Conservation (phyloP, 2,797 vertebrate genomes). For the Simalia tracyae region DNA sequence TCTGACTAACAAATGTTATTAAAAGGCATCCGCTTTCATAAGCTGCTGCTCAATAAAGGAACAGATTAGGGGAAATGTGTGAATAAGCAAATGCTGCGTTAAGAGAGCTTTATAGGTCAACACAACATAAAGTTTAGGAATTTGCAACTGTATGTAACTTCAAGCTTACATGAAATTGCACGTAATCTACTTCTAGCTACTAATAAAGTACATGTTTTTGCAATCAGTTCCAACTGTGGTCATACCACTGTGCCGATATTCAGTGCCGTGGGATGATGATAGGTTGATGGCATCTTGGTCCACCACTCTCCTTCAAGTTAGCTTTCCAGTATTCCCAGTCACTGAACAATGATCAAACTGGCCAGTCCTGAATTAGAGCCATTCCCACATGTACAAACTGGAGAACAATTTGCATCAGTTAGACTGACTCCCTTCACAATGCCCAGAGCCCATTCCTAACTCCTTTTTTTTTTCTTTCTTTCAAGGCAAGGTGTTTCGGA, state of each 20-base stretch:
- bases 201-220: neutral
- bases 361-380: neutral
- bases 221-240: neutral
- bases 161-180: neutral
- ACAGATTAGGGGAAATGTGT: neutral
- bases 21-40: neutral
- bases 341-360: neutral
- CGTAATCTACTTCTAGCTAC: neutral
- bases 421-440: neutral
- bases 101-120: neutral
- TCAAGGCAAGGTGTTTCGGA: too few relatives aligned
- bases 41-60: neutral
- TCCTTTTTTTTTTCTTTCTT: too few relatives aligned
- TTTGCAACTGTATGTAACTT: neutral
- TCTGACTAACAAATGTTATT: neutral
- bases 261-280: neutral
- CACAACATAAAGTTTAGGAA: neutral
- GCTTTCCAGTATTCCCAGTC: neutral
- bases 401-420: neutral
- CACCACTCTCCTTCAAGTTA: neutral
- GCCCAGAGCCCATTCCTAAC: neutral
- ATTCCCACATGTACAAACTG: neutral
- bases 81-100: neutral
- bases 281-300: neutral
- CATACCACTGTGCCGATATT: neutral